Conservation (phyloP, 2,888 invertebrate genomes). For the Panopea generosa region DNA sequence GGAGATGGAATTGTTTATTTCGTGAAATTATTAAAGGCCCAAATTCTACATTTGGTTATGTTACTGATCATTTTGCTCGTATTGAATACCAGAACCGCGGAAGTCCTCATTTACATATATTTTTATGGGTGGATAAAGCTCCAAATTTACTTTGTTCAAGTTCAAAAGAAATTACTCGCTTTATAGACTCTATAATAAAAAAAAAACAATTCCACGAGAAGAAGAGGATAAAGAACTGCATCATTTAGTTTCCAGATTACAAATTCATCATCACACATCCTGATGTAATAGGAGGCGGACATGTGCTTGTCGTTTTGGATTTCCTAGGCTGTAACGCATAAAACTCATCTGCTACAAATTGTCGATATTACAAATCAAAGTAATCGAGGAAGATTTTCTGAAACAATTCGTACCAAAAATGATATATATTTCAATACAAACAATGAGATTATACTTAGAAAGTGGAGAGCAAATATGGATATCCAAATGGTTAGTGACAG, state of each 20-base stretch:
- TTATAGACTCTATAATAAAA: constrained; percentile 2
- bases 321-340: constrained; percentile 20
- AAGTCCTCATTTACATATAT: constrained; percentile 29
- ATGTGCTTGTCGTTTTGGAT: constrained; percentile 41
- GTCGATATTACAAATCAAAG: constrained; percentile 16
- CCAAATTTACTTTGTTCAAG: constrained; percentile 14
- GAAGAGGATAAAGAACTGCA: constrained; percentile 8
- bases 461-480: too few relatives aligned
- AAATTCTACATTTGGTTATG: constrained; percentile 17
- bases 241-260: constrained; percentile 11
- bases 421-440: constrained; percentile 29
- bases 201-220: constrained; percentile 4
- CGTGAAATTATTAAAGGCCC: constrained; percentile 18
- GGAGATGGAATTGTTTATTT: constrained; percentile 24
- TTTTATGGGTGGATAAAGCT: constrained; percentile 20
- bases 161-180: constrained; percentile 8
- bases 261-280: constrained; percentile 23
- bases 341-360: constrained; percentile 34
- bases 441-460: constrained; percentile 20
- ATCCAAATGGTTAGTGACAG: constrained; percentile 30
- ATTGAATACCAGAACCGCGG: too few relatives aligned
- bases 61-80: constrained; percentile 30
- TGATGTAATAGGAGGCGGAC: constrained; percentile 2
- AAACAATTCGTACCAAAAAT: constrained; percentile 23
- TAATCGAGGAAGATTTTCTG: constrained; percentile 44